Base-by-base conservation (phyloP, 2,888 invertebrate species). In the Norana najaformis region DNA sequence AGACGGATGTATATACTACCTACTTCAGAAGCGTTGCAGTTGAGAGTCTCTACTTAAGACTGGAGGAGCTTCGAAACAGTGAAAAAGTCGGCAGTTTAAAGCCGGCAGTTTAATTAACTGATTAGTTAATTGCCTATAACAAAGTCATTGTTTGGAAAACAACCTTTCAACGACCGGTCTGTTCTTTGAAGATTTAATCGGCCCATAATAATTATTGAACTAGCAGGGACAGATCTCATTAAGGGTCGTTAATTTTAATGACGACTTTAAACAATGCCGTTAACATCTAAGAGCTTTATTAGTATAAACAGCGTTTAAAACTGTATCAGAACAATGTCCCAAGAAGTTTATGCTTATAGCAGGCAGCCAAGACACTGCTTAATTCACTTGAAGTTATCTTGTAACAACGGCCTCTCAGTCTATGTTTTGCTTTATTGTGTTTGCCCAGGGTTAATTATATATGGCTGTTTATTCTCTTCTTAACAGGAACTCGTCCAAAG, bases 71-170 rank as follows among this genome's bases (percentile, higher is more conserved):
- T 69, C n/a, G n/a, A n/a, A 69, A 30, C 69, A 69, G 69, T 69
- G 69, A 69, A 69, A 69, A n/a, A 69, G 69, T 69, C 69, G 69
- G 69, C 69, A 69, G 69, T 30, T 69, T 69, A 69, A 69, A 69
- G 69, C n/a, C 69, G 69, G 69, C 69, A 69, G 69, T 30, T 69
- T 69, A 69, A 69, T 69, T 30, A 69, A 69, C 69, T n/a, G 69
- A 69, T 69, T 69, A 69, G n/a, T 30, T 69, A 69, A n/a, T 3
- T n/a, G 0, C n/a, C 30, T n/a, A n/a, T 69, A 69, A 69, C 11
- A n/a, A n/a, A 69, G 69, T 5, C 69, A 69, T 69, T 69, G 30
- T 69, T 69, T 69, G 11, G n/a, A 69, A 69, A 69, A 69, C 69
- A 69, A 69, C n/a, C 69, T 69, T 53, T 69, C 30, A n/a, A n/a